Percentiles rank a stretch among this genome's conserved stretches.
Conservation (phyloP, 1,140 invertebrate species). For the Cydia fagiglandana region DNA sequence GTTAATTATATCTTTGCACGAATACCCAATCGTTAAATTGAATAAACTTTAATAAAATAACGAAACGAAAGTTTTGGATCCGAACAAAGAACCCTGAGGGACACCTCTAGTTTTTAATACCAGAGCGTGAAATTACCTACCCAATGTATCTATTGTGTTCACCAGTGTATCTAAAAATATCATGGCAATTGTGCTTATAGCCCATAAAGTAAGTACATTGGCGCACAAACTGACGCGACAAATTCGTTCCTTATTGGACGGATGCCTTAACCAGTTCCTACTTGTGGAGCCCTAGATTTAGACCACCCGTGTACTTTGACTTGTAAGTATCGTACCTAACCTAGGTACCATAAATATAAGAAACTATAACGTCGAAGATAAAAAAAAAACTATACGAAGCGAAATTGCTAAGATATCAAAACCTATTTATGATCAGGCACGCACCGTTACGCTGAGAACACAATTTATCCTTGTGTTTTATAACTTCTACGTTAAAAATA, state of each 20-base stretch:
- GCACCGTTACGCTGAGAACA: too few relatives aligned
- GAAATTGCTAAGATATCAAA: too few relatives aligned
- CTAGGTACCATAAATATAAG: background rate
- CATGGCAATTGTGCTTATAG: constrained; percentile 1
- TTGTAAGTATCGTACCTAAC: background rate
- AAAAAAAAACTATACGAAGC: too few relatives aligned
- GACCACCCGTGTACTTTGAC: constrained; percentile 2
- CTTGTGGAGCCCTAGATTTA: background rate
- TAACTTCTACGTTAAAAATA: too few relatives aligned
- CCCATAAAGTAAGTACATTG: constrained; percentile 5
- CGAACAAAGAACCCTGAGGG: background rate
- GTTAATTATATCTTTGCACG: too few relatives aligned
- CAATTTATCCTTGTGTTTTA: too few relatives aligned
- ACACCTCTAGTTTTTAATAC: background rate
- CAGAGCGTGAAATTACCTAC: background rate
- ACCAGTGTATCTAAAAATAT: background rate
- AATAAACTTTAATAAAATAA: too few relatives aligned
- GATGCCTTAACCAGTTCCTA: constrained; percentile 7
- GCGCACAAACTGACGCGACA: constrained; percentile 8
- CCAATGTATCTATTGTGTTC: background rate
- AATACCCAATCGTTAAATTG: too few relatives aligned
- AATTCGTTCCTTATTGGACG: constrained; percentile 4
- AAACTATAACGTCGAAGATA: background rate
- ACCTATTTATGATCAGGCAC: too few relatives aligned
- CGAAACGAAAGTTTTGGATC: background rate